Evolutionary conservation across 1,140 invertebrate species (phyloP).

Genomic region (Drosophila tristis): DNA sequence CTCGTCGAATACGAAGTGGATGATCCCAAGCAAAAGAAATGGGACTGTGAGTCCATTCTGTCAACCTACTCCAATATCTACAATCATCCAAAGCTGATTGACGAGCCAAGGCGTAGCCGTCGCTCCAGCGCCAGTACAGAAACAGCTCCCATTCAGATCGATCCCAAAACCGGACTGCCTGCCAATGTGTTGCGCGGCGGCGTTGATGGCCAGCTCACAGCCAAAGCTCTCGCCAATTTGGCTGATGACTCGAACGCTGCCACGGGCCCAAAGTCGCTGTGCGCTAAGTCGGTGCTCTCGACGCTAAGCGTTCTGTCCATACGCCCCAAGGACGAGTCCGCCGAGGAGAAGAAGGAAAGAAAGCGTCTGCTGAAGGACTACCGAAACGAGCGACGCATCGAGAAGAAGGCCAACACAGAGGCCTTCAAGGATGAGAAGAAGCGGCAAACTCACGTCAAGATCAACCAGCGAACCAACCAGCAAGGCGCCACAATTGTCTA

Average conservation of each 20-base stretch:
- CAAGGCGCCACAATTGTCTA: conserved; percentile 89
- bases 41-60: conserved; percentile 97
- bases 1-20: conserved; percentile 87
- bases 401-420: conserved; percentile 93
- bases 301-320: conserved; percentile 89
- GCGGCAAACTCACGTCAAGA: conserved; percentile 90
- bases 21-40: conserved; percentile 87
- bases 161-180: conserved; percentile 90
- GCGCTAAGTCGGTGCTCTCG: conserved; percentile 88
- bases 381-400: conserved; percentile 91
- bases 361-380: conserved; percentile 94
- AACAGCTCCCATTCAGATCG: conserved; percentile 88
- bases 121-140: conserved; percentile 80
- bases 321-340: conserved; percentile 92
- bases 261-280: conserved; percentile 85
- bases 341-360: conserved; percentile 91
- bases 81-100: conserved; percentile 95
- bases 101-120: conserved; percentile 88
- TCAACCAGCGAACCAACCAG: conserved; percentile 90
- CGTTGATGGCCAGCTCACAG: conserved; percentile 87
- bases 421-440: conserved; percentile 96
- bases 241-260: conserved; percentile 85
- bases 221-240: conserved; percentile 88
- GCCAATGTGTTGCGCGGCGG: conserved; percentile 87
- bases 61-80: conserved; percentile 95